Base-by-base conservation (phyloP, 2,113 vertebrate genomes). In the Sceloporus tristichus region DNA sequence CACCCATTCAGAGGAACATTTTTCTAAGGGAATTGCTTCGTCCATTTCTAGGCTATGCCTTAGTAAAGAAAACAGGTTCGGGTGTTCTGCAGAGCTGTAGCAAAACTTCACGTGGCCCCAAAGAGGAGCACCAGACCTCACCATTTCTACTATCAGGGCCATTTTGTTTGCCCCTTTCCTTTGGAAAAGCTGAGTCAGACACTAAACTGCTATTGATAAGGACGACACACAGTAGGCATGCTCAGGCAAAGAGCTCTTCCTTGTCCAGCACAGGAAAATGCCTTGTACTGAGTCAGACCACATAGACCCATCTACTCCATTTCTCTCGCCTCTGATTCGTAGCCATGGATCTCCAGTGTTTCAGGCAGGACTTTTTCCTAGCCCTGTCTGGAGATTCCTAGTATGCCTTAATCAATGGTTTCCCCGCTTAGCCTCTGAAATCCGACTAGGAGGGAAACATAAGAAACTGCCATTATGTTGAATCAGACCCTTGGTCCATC, bases 181-280 rank as follows among this genome's bases (percentile, higher is more conserved):
- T 0, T 84, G 42, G 65, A 79, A 27, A 54, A 4, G 54, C 40
- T 14, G 29, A 29, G 38, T 38, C 6, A 74, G 54, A 13, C 59
- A 19, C 9, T 78, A 66, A 70, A 42, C 21, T 13, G 34, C 40
- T 71, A 13, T 21, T 21, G 14, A 71, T 34, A 73, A 54, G 11
- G 21, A 25, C 48, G 25, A 85, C n/a, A 40, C n/a, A 21, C 18
- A 23, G 53, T 5, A 54, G 29, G 27, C 59, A 54, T n/a, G 40
- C 62, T 29, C 6, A 19, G 4, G 3, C 40, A 14, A 2, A 86
- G n/a, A 78, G 25, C 40, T 9, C 76, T 90, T 82, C 92, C 65
- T 18, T 82, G 81, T 88, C 86, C 85, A 7, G 4, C 90, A 21
- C n/a, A 19, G 5, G 21, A 81, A 77, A 90, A 66, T 79, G 59